Base-by-base conservation (phyloP, 2,888 invertebrate genomes). In the Linnaemya vulpina region DNA sequence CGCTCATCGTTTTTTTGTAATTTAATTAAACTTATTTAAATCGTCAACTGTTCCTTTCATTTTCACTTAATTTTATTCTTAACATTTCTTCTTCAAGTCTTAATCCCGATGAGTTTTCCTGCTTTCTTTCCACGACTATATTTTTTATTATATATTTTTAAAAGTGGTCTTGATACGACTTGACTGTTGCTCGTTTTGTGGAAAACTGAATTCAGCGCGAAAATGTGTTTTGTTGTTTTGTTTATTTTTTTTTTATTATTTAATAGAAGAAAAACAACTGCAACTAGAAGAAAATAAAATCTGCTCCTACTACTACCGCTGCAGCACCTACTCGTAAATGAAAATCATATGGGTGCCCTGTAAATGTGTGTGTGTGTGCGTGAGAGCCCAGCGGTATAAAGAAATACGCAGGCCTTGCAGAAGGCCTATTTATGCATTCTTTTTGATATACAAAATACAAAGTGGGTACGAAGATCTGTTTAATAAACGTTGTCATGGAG, bases 101-200 rank as follows among this genome's bases (percentile, higher is more conserved):
- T 38, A 67, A 38, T 76, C 20, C n/a, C 75, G 46, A 71, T 58
- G 20, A 70, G 65, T 43, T 40, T 13, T 49, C 1, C 22, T 30
- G 70, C 63, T 71, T 83, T 40, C 30, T 35, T 15, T 73, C 30
- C 53, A 68, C 58, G 67, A 38, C 25, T 40, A n/a, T 38, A 38
- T 67, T 70, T 53, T 11, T 75, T 43, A 30, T 71, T 65, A 30
- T 30, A 30, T 30, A 3, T 25, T 71, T 49, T 71, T 60, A 1
- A 20, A 13, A 22, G 11, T 43, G 30, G 65, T 30, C 38, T 46
- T 38, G 10, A 76, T 80, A 70, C 79, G 77, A 73, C 84, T 88
- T 89, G 86, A 85, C 89, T 88, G 88, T 89, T 87, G 88, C 89
- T 90, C 89, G 89, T 87, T 89, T 89, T 89, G 89, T 89, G 89